Conservation (phyloP, 1,140 invertebrate genomes). For the Diploscapter pachys region DNA sequence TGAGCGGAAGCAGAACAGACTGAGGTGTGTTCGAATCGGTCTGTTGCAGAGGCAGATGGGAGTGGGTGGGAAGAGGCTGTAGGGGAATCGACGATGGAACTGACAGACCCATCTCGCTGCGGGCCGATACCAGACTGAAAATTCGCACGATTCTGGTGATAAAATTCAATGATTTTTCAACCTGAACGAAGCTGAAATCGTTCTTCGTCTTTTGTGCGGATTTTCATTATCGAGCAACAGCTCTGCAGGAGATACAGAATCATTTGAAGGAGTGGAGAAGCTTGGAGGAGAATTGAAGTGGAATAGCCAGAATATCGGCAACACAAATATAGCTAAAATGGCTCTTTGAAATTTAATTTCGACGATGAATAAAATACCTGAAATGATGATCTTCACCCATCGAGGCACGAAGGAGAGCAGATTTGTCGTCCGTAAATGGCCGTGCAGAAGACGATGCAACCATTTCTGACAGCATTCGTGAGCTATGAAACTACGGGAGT, state of each 20-base stretch:
- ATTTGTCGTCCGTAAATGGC: constrained; percentile 39
- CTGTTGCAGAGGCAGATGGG: constrained; percentile 11
- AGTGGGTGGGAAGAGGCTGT: not conserved
- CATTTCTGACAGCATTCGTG: constrained; percentile 55
- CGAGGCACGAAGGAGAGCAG: constrained; percentile 35
- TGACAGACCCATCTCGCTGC: constrained; percentile 31
- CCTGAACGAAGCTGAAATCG: too few relatives aligned
- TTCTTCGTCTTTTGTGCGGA: too few relatives aligned
- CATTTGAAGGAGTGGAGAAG: too few relatives aligned
- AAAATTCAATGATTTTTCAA: too few relatives aligned
- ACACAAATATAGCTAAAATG: too few relatives aligned
- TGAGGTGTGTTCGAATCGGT: constrained; percentile 26
- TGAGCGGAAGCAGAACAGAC: constrained; percentile 27
- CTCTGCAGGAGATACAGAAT: too few relatives aligned
- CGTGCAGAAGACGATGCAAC: constrained; percentile 50
- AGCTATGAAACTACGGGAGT: constrained; percentile 41
- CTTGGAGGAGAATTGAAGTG: too few relatives aligned
- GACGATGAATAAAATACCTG: constrained; percentile 14
- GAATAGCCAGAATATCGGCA: too few relatives aligned
- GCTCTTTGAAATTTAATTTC: too few relatives aligned
- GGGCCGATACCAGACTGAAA: constrained; percentile 36
- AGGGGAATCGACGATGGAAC: constrained; percentile 21
- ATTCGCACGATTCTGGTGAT: too few relatives aligned
- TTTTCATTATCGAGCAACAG: too few relatives aligned
- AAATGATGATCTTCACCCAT: constrained; percentile 49